Base-by-base conservation (phyloP, 2,113 vertebrate genomes). In the Sinocyclocheilus grahami region DNA sequence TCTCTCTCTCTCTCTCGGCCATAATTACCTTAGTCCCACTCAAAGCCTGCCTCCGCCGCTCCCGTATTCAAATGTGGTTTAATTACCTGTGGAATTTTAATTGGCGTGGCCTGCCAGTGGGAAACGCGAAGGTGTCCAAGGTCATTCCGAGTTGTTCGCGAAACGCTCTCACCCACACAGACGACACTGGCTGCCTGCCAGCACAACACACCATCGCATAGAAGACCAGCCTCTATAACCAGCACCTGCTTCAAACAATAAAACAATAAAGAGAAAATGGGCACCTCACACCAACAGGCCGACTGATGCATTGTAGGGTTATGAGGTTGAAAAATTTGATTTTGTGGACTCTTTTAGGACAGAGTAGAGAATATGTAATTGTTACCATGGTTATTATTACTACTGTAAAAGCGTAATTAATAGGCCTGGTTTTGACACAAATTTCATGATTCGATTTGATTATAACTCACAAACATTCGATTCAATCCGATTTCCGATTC, bases 81-180 rank as follows among this genome's bases (percentile, higher is more conserved):
- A 95, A 94, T 95, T 95, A 95, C 92, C 90, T 91, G 87, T 90
- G 89, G 93, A 94, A 93, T 95, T 95, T 94, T 95, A 95, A 94
- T 95, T 95, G 94, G 92, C 88, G 82, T 90, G 89, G 81, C 87
- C 89, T 89, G 89, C 89, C 89, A 88, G 84, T 89, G 89, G 92
- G 92, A 94, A 93, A 92, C 92, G 88, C 87, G 79, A 89, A 93
- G 93, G 92, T 93, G 94, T 92, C 90, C 77, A 87, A 94, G 93
- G 94, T 94, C 92, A 92, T 88, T 87, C 60, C 46, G 78, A 87
- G 83, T 83, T 62, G 72, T 80, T 85, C 85, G 53, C 80, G 81
- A 89, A 77, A 82, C 78, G n/a, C 83, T 51, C 85, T 76, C 78
- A 69, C 79, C 33, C 78, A 80, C 86, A 78, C 88, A 76, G 58